Conservation (phyloP, 2,113 vertebrate species). For the Megaceryle maxima region DNA sequence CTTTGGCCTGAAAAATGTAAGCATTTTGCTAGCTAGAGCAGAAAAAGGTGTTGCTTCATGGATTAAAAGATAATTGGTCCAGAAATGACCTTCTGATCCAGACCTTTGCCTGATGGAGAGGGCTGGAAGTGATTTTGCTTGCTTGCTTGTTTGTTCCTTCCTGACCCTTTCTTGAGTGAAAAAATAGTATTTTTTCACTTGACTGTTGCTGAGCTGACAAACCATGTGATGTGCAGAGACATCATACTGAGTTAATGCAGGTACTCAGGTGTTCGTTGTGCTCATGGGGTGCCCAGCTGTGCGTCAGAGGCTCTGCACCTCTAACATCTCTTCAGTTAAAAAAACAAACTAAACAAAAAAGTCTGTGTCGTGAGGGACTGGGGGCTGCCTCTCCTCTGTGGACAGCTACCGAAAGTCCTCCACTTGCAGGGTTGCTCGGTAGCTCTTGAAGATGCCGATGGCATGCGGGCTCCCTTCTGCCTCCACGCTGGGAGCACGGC, state of each 20-base stretch:
- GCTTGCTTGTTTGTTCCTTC: not conserved
- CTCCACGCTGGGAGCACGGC: accelerated
- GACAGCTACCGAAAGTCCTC: not conserved
- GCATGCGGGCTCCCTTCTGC: not conserved
- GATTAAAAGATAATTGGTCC: not conserved
- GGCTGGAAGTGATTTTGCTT: not conserved
- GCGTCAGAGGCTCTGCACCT: not conserved
- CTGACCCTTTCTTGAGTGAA: not conserved
- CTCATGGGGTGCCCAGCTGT: not conserved
- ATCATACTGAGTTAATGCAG: not conserved
- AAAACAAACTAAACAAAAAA: not conserved
- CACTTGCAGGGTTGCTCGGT: not conserved
- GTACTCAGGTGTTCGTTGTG: not conserved
- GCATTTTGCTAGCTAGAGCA: not conserved
- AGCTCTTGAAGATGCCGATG: not conserved
- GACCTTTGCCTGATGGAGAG: not conserved
- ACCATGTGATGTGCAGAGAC: not conserved
- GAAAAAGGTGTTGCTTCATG: not conserved
- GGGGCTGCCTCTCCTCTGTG: not conserved
- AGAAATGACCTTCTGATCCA: not conserved
- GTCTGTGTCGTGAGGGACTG: accelerated
- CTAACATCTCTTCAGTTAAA: not conserved
- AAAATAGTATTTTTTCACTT: not conserved
- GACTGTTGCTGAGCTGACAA: not conserved
- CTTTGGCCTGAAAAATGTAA: not conserved